Conservation (phyloP, 2,797 vertebrate genomes). For the Bovichtus variegatus region DNA sequence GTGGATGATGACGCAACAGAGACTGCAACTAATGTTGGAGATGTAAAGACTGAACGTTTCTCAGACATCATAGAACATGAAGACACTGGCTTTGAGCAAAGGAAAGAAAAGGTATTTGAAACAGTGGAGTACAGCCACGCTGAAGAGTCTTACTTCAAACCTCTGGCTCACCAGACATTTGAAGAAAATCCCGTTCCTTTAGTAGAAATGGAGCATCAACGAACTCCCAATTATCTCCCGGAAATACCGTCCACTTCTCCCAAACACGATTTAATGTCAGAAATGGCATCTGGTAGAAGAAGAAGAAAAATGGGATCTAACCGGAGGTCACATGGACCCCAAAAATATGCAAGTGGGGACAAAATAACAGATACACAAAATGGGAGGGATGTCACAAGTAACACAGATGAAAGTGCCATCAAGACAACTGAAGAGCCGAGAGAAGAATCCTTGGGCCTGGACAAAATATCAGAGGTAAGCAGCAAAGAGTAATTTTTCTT, state of each 20-base stretch:
- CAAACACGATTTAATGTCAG: conserved; percentile 27
- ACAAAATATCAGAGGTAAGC: conserved; percentile 61
- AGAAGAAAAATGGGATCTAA: conserved; percentile 78
- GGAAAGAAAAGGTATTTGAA: conserved; percentile 35
- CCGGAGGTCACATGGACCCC: conserved; percentile 55
- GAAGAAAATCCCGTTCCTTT: conserved; percentile 39
- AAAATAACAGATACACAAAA: not conserved
- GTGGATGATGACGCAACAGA: conserved; percentile 29
- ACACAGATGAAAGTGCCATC: conserved; percentile 55
- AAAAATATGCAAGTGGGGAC: conserved; percentile 10
- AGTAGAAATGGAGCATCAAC: conserved; percentile 23
- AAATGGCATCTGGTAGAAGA: conserved; percentile 48
- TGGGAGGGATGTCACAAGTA: not conserved
- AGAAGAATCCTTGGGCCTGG: conserved; percentile 7
- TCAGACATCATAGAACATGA: conserved; percentile 25
- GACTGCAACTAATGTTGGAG: conserved; percentile 4
- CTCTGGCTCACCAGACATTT: not conserved
- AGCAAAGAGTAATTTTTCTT: not conserved
- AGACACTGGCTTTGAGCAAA: conserved; percentile 21
- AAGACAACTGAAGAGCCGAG: conserved; percentile 7
- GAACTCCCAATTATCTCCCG: conserved; percentile 14
- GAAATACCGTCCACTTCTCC: conserved; percentile 19
- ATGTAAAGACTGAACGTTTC: not conserved
- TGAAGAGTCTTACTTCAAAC: conserved; percentile 9
- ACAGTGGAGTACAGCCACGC: conserved; percentile 24